A percentile compares a stretch with the other conserved stretches of the same genome.
Conservation (phyloP, 2,113 vertebrate genomes). For the Melanerpes aurifrons region DNA sequence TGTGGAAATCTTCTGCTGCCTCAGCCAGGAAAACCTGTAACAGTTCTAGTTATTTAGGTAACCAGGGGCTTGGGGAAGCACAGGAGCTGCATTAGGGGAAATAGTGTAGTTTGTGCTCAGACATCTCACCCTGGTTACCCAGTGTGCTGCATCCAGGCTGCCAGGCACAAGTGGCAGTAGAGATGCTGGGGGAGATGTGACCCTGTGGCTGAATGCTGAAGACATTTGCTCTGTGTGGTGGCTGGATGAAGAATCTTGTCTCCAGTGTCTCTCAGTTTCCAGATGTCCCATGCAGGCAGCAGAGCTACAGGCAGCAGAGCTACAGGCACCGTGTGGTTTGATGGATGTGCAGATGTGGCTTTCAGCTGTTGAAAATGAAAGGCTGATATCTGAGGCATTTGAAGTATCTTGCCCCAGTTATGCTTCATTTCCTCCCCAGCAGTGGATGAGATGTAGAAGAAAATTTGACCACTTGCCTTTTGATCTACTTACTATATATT, state of each 20-base stretch:
- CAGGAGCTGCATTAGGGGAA: not conserved
- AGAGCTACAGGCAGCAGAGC: not conserved
- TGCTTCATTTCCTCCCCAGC: slow-evolving; percentile 15
- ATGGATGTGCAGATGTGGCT: slow-evolving; percentile 23
- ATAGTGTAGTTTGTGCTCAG: not conserved
- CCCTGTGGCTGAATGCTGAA: not conserved
- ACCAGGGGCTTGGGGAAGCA: fast-evolving
- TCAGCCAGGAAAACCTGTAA: not conserved
- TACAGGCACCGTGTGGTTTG: not conserved
- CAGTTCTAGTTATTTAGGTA: not conserved
- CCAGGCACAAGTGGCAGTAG: not conserved
- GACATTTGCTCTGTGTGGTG: not conserved
- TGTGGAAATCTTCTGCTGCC: not conserved
- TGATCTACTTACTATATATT: not conserved
- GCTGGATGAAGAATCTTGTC: not conserved
- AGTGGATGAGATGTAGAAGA: not conserved
- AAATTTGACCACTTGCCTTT: slow-evolving; percentile 11
- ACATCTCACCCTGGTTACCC: not conserved
- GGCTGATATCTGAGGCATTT: slow-evolving; percentile 18
- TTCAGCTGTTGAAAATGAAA: slow-evolving; percentile 30
- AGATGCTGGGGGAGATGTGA: not conserved
- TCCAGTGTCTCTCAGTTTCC: not conserved
- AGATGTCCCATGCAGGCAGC: not conserved
- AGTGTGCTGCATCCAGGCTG: not conserved
- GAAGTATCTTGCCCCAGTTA: slow-evolving; percentile 2